A percentile compares a stretch with the other conserved stretches of the same genome.
Conservation (phyloP, 2,113 vertebrate genomes). For the Chamaea fasciata region DNA sequence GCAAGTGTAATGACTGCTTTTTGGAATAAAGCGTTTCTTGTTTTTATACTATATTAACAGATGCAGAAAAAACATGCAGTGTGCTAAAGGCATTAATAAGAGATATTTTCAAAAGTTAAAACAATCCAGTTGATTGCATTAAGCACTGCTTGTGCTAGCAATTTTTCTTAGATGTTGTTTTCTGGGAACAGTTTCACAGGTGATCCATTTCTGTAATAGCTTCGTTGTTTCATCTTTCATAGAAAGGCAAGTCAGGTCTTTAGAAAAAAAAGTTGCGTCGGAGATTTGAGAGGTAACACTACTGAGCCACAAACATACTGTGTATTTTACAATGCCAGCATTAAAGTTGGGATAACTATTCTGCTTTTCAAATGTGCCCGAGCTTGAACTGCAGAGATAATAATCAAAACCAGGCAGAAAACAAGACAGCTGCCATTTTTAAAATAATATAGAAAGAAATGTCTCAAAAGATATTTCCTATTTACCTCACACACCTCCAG, state of each 20-base stretch:
- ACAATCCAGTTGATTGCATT: background rate
- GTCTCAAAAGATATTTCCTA: background rate
- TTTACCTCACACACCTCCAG: background rate
- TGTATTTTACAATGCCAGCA: background rate
- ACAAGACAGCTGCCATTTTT: background rate
- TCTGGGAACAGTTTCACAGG: background rate
- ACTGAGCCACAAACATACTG: background rate
- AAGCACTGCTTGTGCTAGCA: background rate
- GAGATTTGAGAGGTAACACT: rapidly evolving
- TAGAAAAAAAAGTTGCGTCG: background rate
- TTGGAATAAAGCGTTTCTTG: background rate
- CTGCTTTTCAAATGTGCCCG: background rate
- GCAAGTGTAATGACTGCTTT: background rate
- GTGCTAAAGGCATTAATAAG: background rate
- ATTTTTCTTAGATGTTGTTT: background rate
- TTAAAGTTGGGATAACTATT: background rate
- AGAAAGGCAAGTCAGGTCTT: background rate
- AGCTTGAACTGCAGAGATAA: background rate
- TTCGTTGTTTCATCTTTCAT: background rate
- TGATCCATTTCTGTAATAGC: background rate
- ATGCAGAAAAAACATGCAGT: background rate
- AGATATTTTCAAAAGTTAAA: background rate
- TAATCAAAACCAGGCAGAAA: background rate
- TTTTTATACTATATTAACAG: background rate
- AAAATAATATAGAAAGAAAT: background rate